Percentiles rank a stretch among this genome's conserved stretches.
Evolutionary conservation across 2,113 vertebrate species (phyloP).

Genomic region (Daubentonia madagascariensis): DNA sequence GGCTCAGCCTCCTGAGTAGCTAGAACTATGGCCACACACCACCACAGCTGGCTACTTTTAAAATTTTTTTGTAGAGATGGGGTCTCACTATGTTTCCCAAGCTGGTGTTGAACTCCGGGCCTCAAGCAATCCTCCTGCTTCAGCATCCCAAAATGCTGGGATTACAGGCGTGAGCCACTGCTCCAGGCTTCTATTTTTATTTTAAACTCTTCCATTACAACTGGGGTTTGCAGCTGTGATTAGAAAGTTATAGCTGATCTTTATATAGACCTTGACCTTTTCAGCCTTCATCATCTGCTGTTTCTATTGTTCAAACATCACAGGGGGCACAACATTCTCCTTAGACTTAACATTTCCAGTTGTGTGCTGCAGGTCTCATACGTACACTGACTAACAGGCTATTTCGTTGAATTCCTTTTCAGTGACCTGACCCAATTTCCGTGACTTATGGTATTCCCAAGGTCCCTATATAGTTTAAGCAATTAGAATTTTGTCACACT

Average conservation of each 20-base stretch:
- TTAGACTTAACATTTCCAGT: not conserved
- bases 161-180: no score
- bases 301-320: not conserved
- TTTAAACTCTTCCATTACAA: conserved; percentile 31
- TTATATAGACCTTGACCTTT: conserved; percentile 9
- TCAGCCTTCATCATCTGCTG: not conserved
- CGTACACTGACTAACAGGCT: not conserved
- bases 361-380: not conserved
- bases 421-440: conserved; percentile 44
- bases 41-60: no score
- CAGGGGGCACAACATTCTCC: not conserved
- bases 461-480: not conserved
- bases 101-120: no score
- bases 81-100: no score
- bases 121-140: no score
- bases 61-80: no score
- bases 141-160: no score
- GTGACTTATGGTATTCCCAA: conserved; percentile 21
- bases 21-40: no score
- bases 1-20: no score
- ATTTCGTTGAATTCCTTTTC: conserved; percentile 2
- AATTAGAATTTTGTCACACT: conserved; percentile 33
- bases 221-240: conserved; percentile 14
- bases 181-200: not conserved
- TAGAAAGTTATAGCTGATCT: conserved; percentile 43